phyloP scores from a whole-genome alignment of 2,888 invertebrate species.

The Plagiodera versicolora region DNA sequence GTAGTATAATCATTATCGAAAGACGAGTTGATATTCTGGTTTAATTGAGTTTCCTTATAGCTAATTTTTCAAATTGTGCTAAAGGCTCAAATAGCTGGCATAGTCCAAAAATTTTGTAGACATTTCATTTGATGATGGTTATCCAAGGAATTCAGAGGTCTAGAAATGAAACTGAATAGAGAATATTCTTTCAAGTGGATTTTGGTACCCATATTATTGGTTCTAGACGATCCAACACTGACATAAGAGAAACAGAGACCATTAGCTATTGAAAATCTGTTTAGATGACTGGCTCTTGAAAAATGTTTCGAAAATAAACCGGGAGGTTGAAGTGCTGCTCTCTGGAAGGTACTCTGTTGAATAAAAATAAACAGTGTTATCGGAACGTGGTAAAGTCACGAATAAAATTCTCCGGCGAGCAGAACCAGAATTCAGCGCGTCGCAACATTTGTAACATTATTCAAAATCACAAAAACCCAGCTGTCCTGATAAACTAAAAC shows the following conservation, averaged over 20 bases:
- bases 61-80: no score
- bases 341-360: not conserved
- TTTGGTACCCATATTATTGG: not conserved
- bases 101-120: no score
- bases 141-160: no score
- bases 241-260: not conserved
- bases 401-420: conserved; percentile 5
- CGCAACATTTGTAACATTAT: conserved; percentile 16
- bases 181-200: not conserved
- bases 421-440: conserved; percentile 5
- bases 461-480: conserved; percentile 18
- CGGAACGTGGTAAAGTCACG: not conserved
- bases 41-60: no score
- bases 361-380: not conserved
- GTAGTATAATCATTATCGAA: not conserved
- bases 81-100: no score
- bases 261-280: not conserved
- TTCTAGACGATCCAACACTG: not conserved
- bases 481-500: conserved; percentile 14
- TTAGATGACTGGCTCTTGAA: not conserved
- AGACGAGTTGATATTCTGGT: no score
- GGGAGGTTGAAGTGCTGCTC: not conserved
- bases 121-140: no score
- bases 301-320: conserved; percentile 1
- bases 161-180: no score